Base-by-base conservation (phyloP, 2,888 invertebrate species). In the Thereva unica region DNA sequence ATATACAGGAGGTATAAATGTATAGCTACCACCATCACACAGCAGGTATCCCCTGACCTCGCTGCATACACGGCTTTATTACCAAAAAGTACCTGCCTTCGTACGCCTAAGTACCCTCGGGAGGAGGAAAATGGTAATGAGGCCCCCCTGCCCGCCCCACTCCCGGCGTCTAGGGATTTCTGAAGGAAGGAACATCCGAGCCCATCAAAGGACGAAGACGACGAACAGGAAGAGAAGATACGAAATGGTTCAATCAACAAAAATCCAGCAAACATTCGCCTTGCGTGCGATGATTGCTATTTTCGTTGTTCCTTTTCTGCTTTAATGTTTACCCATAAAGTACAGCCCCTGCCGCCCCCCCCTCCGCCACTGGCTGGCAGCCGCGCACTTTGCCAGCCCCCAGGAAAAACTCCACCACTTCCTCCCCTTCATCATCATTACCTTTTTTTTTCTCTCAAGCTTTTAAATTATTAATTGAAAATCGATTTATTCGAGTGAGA, bases 381-480 rank as follows among this genome's bases (percentile, higher is more conserved):
- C 23, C 23, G 23, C 23, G 23, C 23, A 23, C 23, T 9, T 44
- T n/a, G 8, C 44, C 44, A 44, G 44, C n/a, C 6, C 38, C 10
- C 7, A 53, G 38, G 37, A 4, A 44, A 38, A 38, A 38, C 38
- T 53, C 53, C 53, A 38, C 10, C 53, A 53, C 38, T 38, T 35
- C 35, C 38, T 53, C 10, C 37, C 23, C 23, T 23, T 23, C 23
- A 23, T 23, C 23, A 23, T 23, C 23, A 37, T 57, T 47, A 47
- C 57, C 4, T 50, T 38, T 35, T 37, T n/a, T 57, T 50, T 50
- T 57, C 57, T 23, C 23, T 23, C 23, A 23, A 23, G 23, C 45
- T 45, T 57, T 57, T 57, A 57, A 57, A 57, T 57, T 9, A 57
- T 57, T 57, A 57, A 57, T 57, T 57, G 57, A 57, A 47, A 57